These are phyloP conservation scores for Tillus elongatus DNA, from an alignment of 2,888 invertebrate species.

Conservation along the genomic window DNA sequence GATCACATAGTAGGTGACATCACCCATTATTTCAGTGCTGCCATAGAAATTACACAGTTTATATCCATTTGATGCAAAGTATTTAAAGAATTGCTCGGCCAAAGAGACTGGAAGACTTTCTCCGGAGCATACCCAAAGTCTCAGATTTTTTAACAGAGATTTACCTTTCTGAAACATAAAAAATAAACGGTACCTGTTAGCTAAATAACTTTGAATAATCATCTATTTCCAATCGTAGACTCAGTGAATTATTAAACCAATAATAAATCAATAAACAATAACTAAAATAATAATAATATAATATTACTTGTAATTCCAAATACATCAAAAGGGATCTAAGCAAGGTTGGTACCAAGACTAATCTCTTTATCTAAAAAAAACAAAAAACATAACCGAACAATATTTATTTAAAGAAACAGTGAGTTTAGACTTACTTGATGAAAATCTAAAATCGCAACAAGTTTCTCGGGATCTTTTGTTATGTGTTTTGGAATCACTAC, in stretches of 20 bases:
- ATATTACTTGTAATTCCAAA: constrained; percentile 48
- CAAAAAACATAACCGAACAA: constrained; percentile 6
- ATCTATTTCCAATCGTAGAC: too few species aligned
- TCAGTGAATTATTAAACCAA: too few species aligned
- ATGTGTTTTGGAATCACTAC: constrained; percentile 63
- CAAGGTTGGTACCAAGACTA: constrained; percentile 77
- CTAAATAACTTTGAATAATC: too few species aligned
- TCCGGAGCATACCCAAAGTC: constrained; percentile 81
- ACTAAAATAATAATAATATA: too few species aligned
- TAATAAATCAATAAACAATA: too few species aligned
- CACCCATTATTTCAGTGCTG: constrained; percentile 86
- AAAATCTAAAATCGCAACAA: constrained; percentile 59
- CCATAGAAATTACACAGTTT: constrained; percentile 82
- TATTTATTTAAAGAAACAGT: background rate
- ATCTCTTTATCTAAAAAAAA: constrained; percentile 57
- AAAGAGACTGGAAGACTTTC: constrained; percentile 66
- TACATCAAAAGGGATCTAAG: constrained; percentile 71
- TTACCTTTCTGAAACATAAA: constrained; percentile 6
- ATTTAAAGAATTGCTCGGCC: constrained; percentile 65
- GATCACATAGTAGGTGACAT: constrained; percentile 71
- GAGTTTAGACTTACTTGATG: constrained; percentile 51
- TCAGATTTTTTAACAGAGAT: constrained; percentile 41
- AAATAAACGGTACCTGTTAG: too few species aligned
- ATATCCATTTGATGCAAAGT: constrained; percentile 57
- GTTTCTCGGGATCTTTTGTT: constrained; percentile 69